Evolutionary conservation across 2,888 invertebrate genomes (phyloP), one percentile per base, ranked within the genome.

Genomic region (Brachylomia viminalis): DNA sequence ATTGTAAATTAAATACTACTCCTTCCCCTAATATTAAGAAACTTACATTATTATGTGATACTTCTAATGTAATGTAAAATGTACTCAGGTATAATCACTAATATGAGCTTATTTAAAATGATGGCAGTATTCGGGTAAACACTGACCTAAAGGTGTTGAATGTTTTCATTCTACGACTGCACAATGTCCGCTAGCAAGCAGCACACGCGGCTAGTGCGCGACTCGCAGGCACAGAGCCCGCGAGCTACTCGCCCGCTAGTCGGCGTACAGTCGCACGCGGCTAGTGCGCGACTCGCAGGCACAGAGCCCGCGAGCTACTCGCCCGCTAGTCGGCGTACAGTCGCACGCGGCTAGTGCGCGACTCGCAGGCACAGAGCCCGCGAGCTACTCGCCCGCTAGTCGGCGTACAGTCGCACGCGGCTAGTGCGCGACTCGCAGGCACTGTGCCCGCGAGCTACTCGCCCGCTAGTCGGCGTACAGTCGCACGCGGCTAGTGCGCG

Each of bases 351-450:
- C 87, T 98, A 56, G 56, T 56, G n/a, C 2, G 42, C 56, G 54
- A 56, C 27, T 15, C 27, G 27, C 56, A 56, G 56, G 2, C 42
- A 6, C 27, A 8, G 15, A 2, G 8, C 47, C 17, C 6, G 47
- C 23, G n/a, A n/a, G n/a, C n/a, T n/a, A n/a, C n/a, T n/a, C n/a
- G n/a, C 98, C 91, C 97, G 97, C 87, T 98, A 54, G 54, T 27
- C n/a, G n/a, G 27, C 11, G n/a, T 54, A 54, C n/a, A 54, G 54
- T 2, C 62, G 17, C n/a, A 27, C 42, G 15, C 91, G 97, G 97
- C 87, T 98, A 56, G 56, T 56, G n/a, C 2, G 42, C 56, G 54
- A 56, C 27, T 15, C 27, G 27, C 56, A 56, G 56, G 2, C 42
- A 6, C 27, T 2, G 15, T 4, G 8, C 47, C 17, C 6, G 47